Evolutionary conservation across 2,797 vertebrate genomes (phyloP).

Genomic region (Tolypeutes matacus): DNA sequence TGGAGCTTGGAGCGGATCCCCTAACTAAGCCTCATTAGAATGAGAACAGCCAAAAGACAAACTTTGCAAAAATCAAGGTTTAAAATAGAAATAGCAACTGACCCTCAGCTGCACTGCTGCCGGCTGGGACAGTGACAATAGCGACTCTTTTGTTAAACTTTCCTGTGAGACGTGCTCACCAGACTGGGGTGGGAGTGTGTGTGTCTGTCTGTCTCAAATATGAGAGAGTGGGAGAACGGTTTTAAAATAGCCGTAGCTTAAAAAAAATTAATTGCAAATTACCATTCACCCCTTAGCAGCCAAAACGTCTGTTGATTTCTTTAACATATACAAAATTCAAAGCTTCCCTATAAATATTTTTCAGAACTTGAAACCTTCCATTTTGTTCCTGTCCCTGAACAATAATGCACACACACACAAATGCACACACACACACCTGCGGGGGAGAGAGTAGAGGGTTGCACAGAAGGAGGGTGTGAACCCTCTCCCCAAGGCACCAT

Average conservation of each 20-base stretch:
- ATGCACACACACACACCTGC: fast-evolving
- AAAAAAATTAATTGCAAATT: slow-evolving; percentile 76
- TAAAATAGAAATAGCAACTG: slow-evolving; percentile 82
- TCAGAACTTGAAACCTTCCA: slow-evolving; percentile 84
- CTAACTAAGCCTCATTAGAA: slow-evolving; percentile 86
- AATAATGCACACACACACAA: slow-evolving; percentile 46
- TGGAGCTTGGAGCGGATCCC: slow-evolving; percentile 78
- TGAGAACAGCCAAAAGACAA: slow-evolving; percentile 85
- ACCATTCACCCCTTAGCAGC: slow-evolving; percentile 81
- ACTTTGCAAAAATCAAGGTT: slow-evolving; percentile 83
- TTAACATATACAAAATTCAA: slow-evolving; percentile 75
- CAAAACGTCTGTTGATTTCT: slow-evolving; percentile 80
- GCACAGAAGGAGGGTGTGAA: not conserved
- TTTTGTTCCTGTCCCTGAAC: slow-evolving; percentile 83
- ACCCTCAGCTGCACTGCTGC: slow-evolving; percentile 78
- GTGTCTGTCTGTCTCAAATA: slow-evolving; percentile 75
- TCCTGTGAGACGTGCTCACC: slow-evolving; percentile 79
- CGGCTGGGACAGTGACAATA: slow-evolving; percentile 71
- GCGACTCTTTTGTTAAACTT: slow-evolving; percentile 78
- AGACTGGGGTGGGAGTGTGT: slow-evolving; percentile 71
- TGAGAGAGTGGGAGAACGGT: slow-evolving; percentile 64
- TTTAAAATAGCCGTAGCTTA: slow-evolving; percentile 72
- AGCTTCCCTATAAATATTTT: slow-evolving; percentile 80
- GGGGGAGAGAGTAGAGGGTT: no score
- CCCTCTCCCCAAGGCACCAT: slow-evolving; percentile 80